A percentile compares a stretch with the other conserved stretches of the same genome.
These are phyloP conservation scores for Gallinago stenura DNA, from an alignment of 2,797 vertebrate genomes.

Conservation along the genomic window DNA sequence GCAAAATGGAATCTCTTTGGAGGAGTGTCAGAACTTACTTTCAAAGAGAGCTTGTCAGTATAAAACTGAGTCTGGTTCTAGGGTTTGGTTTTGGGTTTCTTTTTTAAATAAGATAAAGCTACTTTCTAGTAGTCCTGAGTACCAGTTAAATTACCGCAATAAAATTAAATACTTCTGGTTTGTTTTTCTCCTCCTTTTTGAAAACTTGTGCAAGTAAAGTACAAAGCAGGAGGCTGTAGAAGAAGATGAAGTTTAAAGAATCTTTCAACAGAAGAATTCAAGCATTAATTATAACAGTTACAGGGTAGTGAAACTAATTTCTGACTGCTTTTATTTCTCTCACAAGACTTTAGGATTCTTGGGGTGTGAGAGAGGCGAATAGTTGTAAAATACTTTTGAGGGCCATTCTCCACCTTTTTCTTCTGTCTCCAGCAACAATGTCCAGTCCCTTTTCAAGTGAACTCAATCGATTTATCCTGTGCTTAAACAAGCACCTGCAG, in stretches of 20 bases:
- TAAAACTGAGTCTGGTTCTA: not conserved
- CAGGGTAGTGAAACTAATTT: not conserved
- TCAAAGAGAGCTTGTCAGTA: not conserved
- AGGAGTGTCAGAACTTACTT: not conserved
- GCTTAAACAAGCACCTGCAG: too few relatives aligned
- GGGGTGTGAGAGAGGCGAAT: not conserved
- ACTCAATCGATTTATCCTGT: too few relatives aligned
- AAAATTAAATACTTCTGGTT: not conserved
- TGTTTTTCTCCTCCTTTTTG: not conserved
- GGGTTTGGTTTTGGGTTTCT: not conserved
- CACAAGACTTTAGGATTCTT: not conserved
- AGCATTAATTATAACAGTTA: not conserved
- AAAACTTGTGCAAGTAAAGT: not conserved
- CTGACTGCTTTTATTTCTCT: not conserved
- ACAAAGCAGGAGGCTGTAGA: not conserved
- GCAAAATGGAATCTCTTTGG: not conserved
- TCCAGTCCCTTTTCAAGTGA: too few relatives aligned
- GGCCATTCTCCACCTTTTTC: too few relatives aligned
- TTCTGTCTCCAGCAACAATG: too few relatives aligned
- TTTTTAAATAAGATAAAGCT: not conserved
- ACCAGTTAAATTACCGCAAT: not conserved
- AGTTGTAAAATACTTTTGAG: too few relatives aligned
- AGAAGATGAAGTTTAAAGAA: not conserved
- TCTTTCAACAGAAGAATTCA: not conserved
- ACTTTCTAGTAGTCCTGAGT: not conserved